Base-by-base conservation (phyloP, 2,113 vertebrate genomes). In the Lucifuga dentata region DNA sequence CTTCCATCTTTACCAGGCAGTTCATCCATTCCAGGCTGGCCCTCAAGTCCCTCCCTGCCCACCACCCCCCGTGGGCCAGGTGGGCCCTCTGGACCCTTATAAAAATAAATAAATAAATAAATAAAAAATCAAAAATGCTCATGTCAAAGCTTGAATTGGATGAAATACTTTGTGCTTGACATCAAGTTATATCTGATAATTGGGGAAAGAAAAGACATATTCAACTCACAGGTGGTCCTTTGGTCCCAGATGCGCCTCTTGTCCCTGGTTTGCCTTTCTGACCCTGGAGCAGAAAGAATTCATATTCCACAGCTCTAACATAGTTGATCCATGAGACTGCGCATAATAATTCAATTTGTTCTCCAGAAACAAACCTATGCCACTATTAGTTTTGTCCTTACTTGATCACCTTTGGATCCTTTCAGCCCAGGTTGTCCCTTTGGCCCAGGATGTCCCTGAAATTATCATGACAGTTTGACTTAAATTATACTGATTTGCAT, bases 321-420 rank as follows among this genome's bases (percentile, higher is more conserved):
- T 2, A 7, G 52, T 23, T 48, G 5, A 11, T 20, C 33, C 23
- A 10, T 41, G 72, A 23, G 10, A 39, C 5, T 39, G 3, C 11
- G 64, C 17, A 41, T 6, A 35, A 0, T 24, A 38, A 50, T 1
- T 16, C 10, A 23, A 2, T 24, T 40, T 29, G 8, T 3, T 46
- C 9, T 16, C n/a, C 33, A 32, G n/a, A 10, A 57, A 0, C 20
- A 20, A 35, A 70, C 5, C 11, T 13, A 15, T 21, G 13, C 9
- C 39, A 12, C 36, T 50, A 3, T 65, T 60, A 50, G 45, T 43
- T 44, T 26, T 29, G 71, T 78, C 90, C 95, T 91, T 94, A 99
- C 98, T 95, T 92, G 93, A 87, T 93, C 91, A 80, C 98, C 98
- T 95, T 96, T 99, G 56, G 94, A 95, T 93, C 96, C 98, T 91